phyloP scores from a whole-genome alignment of 2,797 vertebrate species.

The Gymnodraco acuticeps region DNA sequence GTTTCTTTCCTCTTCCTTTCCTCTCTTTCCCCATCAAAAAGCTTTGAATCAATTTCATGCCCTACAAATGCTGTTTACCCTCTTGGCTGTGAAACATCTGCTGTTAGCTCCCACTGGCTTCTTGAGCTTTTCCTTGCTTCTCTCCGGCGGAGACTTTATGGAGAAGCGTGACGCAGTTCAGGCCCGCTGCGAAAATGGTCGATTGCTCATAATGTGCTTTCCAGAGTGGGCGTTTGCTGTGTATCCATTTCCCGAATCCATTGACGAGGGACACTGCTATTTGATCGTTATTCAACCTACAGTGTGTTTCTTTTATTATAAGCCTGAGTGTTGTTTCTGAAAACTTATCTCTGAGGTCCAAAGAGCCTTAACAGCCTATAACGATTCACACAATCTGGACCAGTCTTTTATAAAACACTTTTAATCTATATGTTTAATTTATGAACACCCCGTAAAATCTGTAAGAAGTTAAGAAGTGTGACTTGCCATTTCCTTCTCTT shows the following conservation, averaged over 20 bases:
- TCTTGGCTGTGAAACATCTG: slow-evolving; percentile 81
- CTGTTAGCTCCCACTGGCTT: slow-evolving; percentile 59
- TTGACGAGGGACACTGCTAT: slow-evolving; percentile 11
- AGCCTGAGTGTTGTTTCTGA: not conserved
- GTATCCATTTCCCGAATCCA: slow-evolving; percentile 39
- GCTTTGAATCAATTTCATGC: slow-evolving; percentile 83
- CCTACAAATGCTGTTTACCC: slow-evolving; percentile 83
- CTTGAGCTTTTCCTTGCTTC: slow-evolving; percentile 39
- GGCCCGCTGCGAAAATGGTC: slow-evolving; percentile 36
- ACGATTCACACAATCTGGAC: slow-evolving; percentile 12
- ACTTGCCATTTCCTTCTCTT: slow-evolving; percentile 7
- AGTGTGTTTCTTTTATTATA: slow-evolving; percentile 3
- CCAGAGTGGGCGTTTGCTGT: slow-evolving; percentile 16
- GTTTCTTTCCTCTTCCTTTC: slow-evolving; percentile 39
- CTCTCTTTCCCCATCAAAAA: slow-evolving; percentile 71
- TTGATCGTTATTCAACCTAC: slow-evolving; percentile 33
- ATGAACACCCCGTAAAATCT: slow-evolving; percentile 28
- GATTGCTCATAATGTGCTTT: slow-evolving; percentile 49
- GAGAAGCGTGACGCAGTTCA: slow-evolving; percentile 51
- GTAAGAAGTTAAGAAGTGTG: slow-evolving; percentile 6
- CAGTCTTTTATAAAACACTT: slow-evolving; percentile 40
- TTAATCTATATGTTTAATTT: slow-evolving; percentile 41
- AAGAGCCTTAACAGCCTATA: slow-evolving; percentile 34
- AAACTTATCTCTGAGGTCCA: slow-evolving; percentile 22
- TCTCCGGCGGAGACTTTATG: slow-evolving; percentile 33